Base-by-base conservation (phyloP, 2,888 invertebrate species). In the Phytoseiulus persimilis region DNA sequence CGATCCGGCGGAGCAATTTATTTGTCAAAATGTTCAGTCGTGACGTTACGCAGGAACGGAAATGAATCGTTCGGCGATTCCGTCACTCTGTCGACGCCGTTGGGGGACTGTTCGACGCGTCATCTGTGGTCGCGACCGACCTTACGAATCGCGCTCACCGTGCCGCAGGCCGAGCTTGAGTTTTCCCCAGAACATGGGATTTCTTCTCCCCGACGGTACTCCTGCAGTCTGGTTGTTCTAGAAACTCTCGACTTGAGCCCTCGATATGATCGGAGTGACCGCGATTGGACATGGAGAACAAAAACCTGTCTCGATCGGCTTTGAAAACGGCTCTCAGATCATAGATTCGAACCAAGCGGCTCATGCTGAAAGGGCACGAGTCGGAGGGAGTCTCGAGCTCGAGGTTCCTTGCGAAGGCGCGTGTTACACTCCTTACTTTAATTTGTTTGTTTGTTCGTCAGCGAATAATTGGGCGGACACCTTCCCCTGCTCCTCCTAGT, bases 401-500 rank as follows among this genome's bases (percentile, higher is more conserved):
- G 46, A 46, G 46, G 9, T 46, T 28, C 11, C 65, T 65, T 65
- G 65, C 65, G 23, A 65, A 14, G 65, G 65, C 65, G 65, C 65
- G 65, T 65, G 65, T 65, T 65, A 14, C 65, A 65, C 65, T 65
- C 65, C 65, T 65, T 65, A 28, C 65, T 65, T 65, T 65, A 65
- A 65, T 65, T 65, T 65, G 65, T 65, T 65, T 65, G 65, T 65
- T 65, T 65, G 65, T 65, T 65, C 65, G 65, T 65, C 65, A 65
- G 65, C 65, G 65, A 65, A 65, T 65, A 28, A 65, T 65, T 65
- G 65, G 65, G 65, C 65, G 28, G 65, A 65, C 65, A 65, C 65
- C 9, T 14, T 46, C 46, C 14, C 46, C 46, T 46, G 28, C 28
- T 28, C 65, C 14, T 23, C 18, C 65, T 14, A 11, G 5, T 65